Conservation (phyloP, 2,113 vertebrate species). For the Atherinomorus stipes region DNA sequence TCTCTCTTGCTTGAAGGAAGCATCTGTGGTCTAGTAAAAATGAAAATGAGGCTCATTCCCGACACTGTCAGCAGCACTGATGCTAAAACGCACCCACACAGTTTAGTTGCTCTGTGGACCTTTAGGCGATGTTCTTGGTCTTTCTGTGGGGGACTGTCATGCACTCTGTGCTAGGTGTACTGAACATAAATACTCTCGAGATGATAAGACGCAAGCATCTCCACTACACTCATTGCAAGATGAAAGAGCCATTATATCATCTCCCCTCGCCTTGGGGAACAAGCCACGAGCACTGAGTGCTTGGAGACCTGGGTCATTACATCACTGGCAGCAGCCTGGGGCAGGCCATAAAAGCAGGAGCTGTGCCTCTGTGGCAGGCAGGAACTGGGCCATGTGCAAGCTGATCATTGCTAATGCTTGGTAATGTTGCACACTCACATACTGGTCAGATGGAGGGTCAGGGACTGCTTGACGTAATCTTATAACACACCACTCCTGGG, state of each 20-base stretch:
- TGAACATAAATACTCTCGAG: constrained; percentile 4
- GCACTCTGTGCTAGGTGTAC: neutral
- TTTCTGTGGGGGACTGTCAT: neutral
- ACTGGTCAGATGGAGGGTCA: constrained; percentile 32
- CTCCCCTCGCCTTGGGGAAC: constrained; percentile 24
- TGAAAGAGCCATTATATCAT: constrained; percentile 65
- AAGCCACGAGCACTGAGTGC: constrained; percentile 53
- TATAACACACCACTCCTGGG: constrained; percentile 47
- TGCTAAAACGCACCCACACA: neutral
- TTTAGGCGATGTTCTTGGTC: constrained; percentile 8
- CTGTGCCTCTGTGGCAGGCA: constrained; percentile 29
- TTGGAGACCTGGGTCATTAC: constrained; percentile 65
- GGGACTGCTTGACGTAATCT: constrained; percentile 56
- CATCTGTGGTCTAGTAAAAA: neutral
- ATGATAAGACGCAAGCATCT: constrained; percentile 4
- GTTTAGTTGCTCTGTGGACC: neutral
- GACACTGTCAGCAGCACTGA: neutral
- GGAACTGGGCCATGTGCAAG: constrained; percentile 34
- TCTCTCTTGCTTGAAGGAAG: no score
- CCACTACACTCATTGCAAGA: constrained; percentile 18
- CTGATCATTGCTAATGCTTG: constrained; percentile 47
- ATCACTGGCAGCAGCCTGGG: constrained; percentile 61
- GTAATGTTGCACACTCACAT: constrained; percentile 49
- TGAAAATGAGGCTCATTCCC: neutral
- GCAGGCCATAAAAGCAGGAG: constrained; percentile 47